Evolutionary conservation across 2,888 invertebrate species (phyloP), one percentile per base, ranked within the genome.

Genomic region (Steinernema hermaphroditum): DNA sequence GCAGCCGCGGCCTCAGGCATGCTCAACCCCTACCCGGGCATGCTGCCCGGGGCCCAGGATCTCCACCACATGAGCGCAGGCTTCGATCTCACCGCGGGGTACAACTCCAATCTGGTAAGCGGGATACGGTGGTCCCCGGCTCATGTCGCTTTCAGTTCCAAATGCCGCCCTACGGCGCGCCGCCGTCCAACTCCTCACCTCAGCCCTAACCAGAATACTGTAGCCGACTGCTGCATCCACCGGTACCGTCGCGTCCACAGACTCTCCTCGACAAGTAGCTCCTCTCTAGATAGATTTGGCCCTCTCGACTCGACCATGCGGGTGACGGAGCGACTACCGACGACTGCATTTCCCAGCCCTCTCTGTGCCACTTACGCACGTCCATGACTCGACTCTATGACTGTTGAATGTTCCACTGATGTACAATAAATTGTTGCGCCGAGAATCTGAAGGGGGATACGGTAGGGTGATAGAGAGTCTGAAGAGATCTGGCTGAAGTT

Each of bases 1-100:
- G 72, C 70, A 6, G 71, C 54, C 22, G 71, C 73, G 41, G 79
- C 77, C 50, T 43, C 75, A n/a, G 78, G 78, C 16, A 75, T 82
- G 57, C 74, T 81, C 62, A 78, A 79, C 70, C 79, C 78, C 2
- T 82, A 82, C 37, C 49, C 76, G n/a, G 44, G 57, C 24, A 76
- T 76, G 76, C 57, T 76, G 16, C 62, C 68, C 34, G 73, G 75
- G 14, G 74, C 68, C 8, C 68, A 43, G 34, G 76, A 76, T 32
- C 68, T 76, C 32, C 74, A 74, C 24, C 74, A 74, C 57, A 71
- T 76, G 71, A 70, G 70, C 49, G 57, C 72, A 41, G 72, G 76
- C 14, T 76, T 76, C 62, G 76, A 76, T 49, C 43, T 72, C 49
- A 68, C 71, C 44, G 71, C 75, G 14, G 75, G 75, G 24, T 76